phyloP scores from a whole-genome alignment of 1,140 invertebrate genomes.

The Batillaria attramentaria region DNA sequence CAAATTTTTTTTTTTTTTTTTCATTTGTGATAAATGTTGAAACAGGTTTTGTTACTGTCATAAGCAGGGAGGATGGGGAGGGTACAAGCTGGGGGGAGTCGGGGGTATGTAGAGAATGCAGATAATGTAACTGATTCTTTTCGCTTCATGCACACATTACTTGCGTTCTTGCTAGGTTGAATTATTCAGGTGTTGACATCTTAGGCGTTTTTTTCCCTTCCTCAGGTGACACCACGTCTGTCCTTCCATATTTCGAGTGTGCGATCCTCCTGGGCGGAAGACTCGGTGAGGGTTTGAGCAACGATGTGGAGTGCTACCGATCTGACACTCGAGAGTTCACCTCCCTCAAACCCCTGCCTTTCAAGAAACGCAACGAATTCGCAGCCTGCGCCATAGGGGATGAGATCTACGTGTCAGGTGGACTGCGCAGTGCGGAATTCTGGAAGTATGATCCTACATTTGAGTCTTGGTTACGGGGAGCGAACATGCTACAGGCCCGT shows the following conservation, averaged over 20 bases:
- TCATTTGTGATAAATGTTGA: too few relatives aligned
- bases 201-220: background rate
- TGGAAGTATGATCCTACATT: constrained; percentile 68
- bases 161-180: too few relatives aligned
- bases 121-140: too few relatives aligned
- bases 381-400: constrained; percentile 63
- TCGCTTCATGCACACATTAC: too few relatives aligned
- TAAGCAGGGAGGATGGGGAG: too few relatives aligned
- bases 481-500: constrained; percentile 61
- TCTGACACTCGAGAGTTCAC: constrained; percentile 60
- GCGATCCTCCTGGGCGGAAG: constrained; percentile 64
- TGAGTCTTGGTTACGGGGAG: constrained; percentile 62
- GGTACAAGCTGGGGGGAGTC: too few relatives aligned
- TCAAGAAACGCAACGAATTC: constrained; percentile 68
- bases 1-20: too few relatives aligned
- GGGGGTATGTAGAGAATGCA: too few relatives aligned
- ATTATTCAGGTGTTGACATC: too few relatives aligned
- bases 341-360: constrained; percentile 61
- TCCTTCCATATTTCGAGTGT: constrained; percentile 56
- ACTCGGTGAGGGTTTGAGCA: constrained; percentile 63
- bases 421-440: constrained; percentile 64
- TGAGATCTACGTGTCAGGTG: constrained; percentile 66
- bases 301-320: constrained; percentile 65
- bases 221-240: constrained; percentile 60
- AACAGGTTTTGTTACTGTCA: too few relatives aligned